Conservation (phyloP, 2,113 vertebrate genomes). For the Anoura caudifer region DNA sequence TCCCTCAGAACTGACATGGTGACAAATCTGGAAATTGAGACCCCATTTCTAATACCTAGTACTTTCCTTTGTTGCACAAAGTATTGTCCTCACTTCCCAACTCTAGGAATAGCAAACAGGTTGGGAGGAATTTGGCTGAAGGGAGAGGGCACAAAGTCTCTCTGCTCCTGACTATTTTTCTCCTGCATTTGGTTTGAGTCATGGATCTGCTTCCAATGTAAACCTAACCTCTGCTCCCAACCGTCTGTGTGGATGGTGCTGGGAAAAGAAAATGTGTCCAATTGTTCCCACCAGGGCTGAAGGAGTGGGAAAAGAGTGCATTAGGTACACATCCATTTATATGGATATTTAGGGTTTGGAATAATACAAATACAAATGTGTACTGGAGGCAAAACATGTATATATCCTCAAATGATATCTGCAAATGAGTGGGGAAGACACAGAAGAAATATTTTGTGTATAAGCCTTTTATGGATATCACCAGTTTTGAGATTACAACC, state of each 20-base stretch:
- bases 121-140: background rate
- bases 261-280: background rate
- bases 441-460: background rate
- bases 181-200: background rate
- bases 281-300: background rate
- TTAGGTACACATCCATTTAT: background rate
- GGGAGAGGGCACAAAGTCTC: background rate
- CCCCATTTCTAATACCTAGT: background rate
- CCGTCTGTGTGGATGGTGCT: background rate
- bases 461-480: background rate
- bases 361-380: background rate
- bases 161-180: background rate
- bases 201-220: background rate
- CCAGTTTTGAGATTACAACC: background rate
- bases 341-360: background rate
- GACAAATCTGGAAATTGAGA: background rate
- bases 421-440: background rate
- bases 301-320: background rate
- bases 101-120: background rate
- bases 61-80: background rate
- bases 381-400: background rate
- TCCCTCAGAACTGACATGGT: background rate
- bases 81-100: background rate
- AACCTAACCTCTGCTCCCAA: background rate
- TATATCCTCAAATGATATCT: background rate